These are phyloP conservation scores for Saccostrea cuccullata DNA, from an alignment of 1,140 invertebrate species.

Conservation along the genomic window DNA sequence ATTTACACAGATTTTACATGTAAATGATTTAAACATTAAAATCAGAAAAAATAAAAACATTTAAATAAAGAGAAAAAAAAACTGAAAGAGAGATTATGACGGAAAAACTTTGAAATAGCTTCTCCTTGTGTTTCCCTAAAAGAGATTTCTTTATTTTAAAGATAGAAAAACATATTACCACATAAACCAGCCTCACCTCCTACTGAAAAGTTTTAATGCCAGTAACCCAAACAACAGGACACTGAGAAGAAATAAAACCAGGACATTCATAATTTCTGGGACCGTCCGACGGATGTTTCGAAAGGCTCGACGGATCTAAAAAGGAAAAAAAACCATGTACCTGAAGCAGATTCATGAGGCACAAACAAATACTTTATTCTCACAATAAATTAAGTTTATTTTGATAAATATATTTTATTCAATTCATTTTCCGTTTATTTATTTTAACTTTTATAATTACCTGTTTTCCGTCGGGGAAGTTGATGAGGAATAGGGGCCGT, in stretches of 20 bases:
- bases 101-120: no score
- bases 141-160: no score
- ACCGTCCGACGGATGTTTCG: conserved; percentile 81
- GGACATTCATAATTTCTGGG: conserved; percentile 80
- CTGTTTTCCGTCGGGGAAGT: conserved; percentile 81
- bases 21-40: no score
- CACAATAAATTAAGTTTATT: not conserved
- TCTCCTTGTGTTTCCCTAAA: no score
- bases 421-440: not conserved
- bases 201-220: conserved; percentile 79
- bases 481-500: conserved; percentile 80
- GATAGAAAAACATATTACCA: no score
- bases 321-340: conserved; percentile 6
- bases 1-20: no score
- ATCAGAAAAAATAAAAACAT: no score
- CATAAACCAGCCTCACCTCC: conserved; percentile 59
- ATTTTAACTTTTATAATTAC: conserved; percentile 66
- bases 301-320: conserved; percentile 80
- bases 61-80: no score
- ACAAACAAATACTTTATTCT: not conserved
- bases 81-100: no score
- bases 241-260: conserved; percentile 80
- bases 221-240: conserved; percentile 80
- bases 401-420: not conserved
- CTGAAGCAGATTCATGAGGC: not conserved